These are phyloP conservation scores for Muraenolepis orangiensis DNA, from an alignment of 2,797 vertebrate genomes.

Conservation along the genomic window DNA sequence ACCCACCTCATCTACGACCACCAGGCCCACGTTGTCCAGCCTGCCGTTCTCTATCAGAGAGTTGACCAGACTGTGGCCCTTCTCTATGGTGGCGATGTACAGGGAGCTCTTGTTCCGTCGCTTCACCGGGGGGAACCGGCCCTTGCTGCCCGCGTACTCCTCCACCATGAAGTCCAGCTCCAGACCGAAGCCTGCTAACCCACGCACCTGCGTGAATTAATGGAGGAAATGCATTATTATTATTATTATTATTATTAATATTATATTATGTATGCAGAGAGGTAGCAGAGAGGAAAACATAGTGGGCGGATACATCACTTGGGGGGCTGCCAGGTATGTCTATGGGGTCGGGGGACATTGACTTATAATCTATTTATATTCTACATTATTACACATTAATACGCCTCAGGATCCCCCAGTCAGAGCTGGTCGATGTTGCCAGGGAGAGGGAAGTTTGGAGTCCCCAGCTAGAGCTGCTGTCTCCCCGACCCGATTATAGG, in stretches of 20 bases:
- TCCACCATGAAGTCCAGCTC: conserved; percentile 94
- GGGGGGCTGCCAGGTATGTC: too few relatives aligned
- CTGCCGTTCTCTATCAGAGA: conserved; percentile 84
- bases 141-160: conserved; percentile 96
- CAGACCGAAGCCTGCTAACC: conserved; percentile 84
- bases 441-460: too few relatives aligned
- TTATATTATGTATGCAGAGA: background rate
- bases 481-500: too few relatives aligned
- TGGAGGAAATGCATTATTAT: background rate
- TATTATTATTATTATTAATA: too few relatives aligned
- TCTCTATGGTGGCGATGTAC: conserved; percentile 93
- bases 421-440: too few relatives aligned
- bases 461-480: too few relatives aligned
- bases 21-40: conserved; percentile 78
- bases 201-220: conserved; percentile 75
- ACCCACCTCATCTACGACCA: conserved; percentile 94
- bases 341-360: background rate
- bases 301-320: too few relatives aligned
- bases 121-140: conserved; percentile 88
- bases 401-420: too few relatives aligned
- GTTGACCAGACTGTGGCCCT: conserved; percentile 90
- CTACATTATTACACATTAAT: too few relatives aligned
- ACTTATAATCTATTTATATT: background rate
- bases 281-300: too few relatives aligned
- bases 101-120: conserved; percentile 78